Evolutionary conservation across 1,140 invertebrate species (phyloP).

Genomic region (Vanessa atalanta): DNA sequence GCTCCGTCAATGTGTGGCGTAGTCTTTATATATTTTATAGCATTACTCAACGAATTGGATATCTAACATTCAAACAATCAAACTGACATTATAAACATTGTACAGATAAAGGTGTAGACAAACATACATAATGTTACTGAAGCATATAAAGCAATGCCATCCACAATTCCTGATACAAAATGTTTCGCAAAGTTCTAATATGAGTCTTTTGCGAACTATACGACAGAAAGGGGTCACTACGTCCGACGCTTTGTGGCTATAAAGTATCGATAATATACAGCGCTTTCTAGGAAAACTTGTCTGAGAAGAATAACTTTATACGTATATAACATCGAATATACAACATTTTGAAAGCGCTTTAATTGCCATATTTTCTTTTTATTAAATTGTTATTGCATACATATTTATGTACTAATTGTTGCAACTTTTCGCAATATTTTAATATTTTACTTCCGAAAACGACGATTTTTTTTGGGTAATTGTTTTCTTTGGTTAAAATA

Average conservation of each 20-base stretch:
- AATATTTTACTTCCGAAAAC: too few relatives aligned
- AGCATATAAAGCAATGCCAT: neutral
- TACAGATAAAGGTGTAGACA: too few relatives aligned
- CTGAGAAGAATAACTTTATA: neutral
- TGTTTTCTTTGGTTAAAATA: too few relatives aligned
- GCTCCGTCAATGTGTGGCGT: too few relatives aligned
- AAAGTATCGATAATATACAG: conserved; percentile 13
- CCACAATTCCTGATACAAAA: conserved; percentile 9
- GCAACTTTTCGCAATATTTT: too few relatives aligned
- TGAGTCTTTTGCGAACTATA: conserved; percentile 31
- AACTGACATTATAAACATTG: too few relatives aligned
- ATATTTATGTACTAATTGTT: too few relatives aligned
- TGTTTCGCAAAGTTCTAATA: conserved; percentile 21
- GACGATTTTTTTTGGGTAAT: too few relatives aligned
- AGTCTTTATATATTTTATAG: too few relatives aligned
- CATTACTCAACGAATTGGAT: too few relatives aligned
- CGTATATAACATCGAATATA: neutral
- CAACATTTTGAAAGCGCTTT: neutral
- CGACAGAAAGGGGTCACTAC: conserved; percentile 34
- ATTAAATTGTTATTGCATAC: too few relatives aligned
- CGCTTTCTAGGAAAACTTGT: conserved; percentile 1
- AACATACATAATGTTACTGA: neutral
- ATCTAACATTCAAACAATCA: too few relatives aligned
- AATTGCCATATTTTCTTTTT: neutral
- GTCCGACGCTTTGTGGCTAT: neutral